A percentile compares a stretch with the other conserved stretches of the same genome.
phyloP scores from a whole-genome alignment of 2,113 vertebrate genomes.

The Gambusia holbrooki region DNA sequence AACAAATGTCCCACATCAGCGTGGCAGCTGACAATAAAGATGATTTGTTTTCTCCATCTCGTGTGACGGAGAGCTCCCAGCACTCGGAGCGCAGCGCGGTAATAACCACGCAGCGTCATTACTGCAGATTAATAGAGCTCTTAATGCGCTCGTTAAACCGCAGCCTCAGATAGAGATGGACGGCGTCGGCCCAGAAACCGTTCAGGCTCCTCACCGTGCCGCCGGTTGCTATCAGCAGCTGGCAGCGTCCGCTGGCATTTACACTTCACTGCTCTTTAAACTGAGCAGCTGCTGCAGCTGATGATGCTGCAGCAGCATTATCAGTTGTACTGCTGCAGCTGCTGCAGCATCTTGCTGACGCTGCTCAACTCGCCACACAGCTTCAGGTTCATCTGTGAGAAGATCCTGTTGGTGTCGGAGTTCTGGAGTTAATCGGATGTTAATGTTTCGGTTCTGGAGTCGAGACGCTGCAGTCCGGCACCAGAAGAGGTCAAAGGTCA shows the following conservation, averaged over 20 bases:
- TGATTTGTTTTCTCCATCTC: conserved; percentile 64
- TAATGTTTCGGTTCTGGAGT: too few relatives aligned
- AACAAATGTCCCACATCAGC: conserved; percentile 55
- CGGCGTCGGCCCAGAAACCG: conserved; percentile 48
- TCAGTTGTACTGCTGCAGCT: background rate
- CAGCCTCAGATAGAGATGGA: conserved; percentile 64
- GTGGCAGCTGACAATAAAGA: conserved; percentile 63
- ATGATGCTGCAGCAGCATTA: too few relatives aligned
- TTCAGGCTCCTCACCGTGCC: conserved; percentile 43
- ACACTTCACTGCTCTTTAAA: conserved; percentile 52
- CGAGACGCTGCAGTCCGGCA: too few relatives aligned
- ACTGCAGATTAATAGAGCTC: conserved; percentile 71
- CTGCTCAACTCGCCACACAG: too few relatives aligned
- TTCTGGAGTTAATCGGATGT: too few relatives aligned
- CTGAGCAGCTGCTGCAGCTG: background rate
- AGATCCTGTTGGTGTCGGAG: too few relatives aligned
- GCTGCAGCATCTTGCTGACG: too few relatives aligned
- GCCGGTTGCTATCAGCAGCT: conserved; percentile 45
- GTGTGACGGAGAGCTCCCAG: conserved; percentile 38
- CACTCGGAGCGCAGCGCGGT: conserved; percentile 40
- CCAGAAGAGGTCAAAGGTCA: too few relatives aligned
- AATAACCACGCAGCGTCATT: conserved; percentile 66
- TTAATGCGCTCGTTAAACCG: conserved; percentile 71
- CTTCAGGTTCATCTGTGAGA: too few relatives aligned
- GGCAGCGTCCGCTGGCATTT: conserved; percentile 63